Conservation (phyloP, 2,888 invertebrate species). For the Notodonta dromedarius region DNA sequence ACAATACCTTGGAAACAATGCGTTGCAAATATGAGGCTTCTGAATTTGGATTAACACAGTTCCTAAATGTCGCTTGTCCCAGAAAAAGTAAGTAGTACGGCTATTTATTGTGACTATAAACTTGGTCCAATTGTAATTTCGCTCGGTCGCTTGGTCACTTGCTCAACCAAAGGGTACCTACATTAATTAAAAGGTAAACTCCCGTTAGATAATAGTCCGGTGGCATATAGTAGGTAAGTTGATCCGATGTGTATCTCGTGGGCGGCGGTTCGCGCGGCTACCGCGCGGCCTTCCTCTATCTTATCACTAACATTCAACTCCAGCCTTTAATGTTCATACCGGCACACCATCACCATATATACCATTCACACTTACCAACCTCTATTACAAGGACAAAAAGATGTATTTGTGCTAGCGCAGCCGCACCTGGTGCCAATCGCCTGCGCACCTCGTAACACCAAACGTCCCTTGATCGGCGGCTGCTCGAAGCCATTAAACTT, state of each 20-base stretch:
- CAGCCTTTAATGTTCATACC: conserved; percentile 45
- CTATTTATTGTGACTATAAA: too few relatives aligned
- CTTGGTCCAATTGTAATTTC: too few relatives aligned
- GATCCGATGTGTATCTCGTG: conserved; percentile 23
- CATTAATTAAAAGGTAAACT: not conserved
- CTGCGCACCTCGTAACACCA: conserved; percentile 47
- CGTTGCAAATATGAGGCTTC: too few relatives aligned
- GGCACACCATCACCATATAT: conserved; percentile 8
- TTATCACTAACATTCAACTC: conserved; percentile 62
- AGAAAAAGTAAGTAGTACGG: too few relatives aligned
- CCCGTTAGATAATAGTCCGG: not conserved
- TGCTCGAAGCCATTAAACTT: conserved; percentile 53
- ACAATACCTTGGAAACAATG: too few relatives aligned
- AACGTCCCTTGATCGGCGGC: conserved; percentile 46
- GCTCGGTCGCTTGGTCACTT: too few relatives aligned
- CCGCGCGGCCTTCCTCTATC: conserved; percentile 42
- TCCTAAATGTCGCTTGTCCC: too few relatives aligned
- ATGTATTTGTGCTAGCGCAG: conserved; percentile 4
- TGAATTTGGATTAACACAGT: too few relatives aligned
- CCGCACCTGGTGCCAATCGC: conserved; percentile 10
- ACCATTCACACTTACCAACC: conserved; percentile 3
- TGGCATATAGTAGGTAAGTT: conserved; percentile 16
- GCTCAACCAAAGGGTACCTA: too few relatives aligned
- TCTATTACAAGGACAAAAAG: conserved; percentile 13
- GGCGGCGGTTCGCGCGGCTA: conserved; percentile 21